Base-by-base conservation (phyloP, 1,140 invertebrate genomes). In the Pararge aegeria region DNA sequence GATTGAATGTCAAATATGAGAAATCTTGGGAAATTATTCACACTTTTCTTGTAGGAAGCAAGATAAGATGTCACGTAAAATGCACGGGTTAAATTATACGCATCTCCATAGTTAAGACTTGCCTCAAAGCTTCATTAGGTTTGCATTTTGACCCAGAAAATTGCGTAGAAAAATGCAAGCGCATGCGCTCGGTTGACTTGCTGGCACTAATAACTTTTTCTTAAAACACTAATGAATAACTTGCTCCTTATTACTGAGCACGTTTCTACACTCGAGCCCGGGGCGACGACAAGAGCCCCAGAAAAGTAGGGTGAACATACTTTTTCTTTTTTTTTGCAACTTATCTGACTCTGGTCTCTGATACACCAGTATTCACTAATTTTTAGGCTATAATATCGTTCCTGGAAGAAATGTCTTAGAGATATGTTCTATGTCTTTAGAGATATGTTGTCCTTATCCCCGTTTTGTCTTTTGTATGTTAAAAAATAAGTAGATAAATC, bases 141-240 rank as follows among this genome's bases (percentile, higher is more conserved):
- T 38, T 63, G 29, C 56, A 30, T 65, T 66, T 66, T 66, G 64
- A 66, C 64, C 60, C 44, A 72, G 63, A 70, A 78, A 80, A 78
- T 80, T 70, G 70, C 61, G 64, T 29, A 62, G 52, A 40, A 65
- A 77, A 75, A 86, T 83, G 80, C 83, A 75, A 70, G 53, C 73
- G 73, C 83, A 84, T 75, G 80, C 75, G 75, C 76, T 75, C 30
- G 53, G 29, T 68, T 75, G 68, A 77, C 75, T 75, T 71, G 72
- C 66, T 68, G 64, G 54, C 74, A 68, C 71, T 83, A 79, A 83
- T 79, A 78, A 78, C 68, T 77, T 82, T 78, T 79, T 83, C 78
- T 81, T 73, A 76, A 80, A 83, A 81, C 75, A 78, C 79, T 83
- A 86, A 83, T 86, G 83, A 86, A 81, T 81, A 84, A 69, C 72